Conservation (phyloP, 2,888 invertebrate genomes). For the Drosophila quinaria region DNA sequence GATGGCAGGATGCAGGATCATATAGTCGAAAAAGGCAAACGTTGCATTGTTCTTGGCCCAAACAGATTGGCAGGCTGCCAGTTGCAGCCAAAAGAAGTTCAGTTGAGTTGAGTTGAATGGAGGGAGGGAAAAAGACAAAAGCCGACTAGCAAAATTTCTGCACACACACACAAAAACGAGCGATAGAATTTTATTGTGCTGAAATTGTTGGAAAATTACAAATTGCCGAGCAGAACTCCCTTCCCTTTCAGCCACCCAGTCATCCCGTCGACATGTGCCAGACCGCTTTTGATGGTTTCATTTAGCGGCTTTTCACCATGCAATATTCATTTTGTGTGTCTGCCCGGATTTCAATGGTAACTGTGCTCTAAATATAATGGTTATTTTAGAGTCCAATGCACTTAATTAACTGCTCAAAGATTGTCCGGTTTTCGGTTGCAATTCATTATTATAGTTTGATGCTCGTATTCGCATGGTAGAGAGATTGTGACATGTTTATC, state of each 20-base stretch:
- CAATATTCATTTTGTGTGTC: conserved; percentile 3
- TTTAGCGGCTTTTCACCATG: conserved; percentile 35
- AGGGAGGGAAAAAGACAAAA: conserved; percentile 39
- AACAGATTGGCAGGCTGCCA: conserved; percentile 69
- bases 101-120: not conserved
- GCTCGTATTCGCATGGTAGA: not conserved
- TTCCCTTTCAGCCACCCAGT: not conserved
- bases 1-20: conserved; percentile 56
- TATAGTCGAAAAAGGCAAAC: conserved; percentile 38
- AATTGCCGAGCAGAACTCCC: conserved; percentile 44
- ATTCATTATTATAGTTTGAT: conserved; percentile 1
- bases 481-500: conserved; percentile 34
- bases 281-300: conserved; percentile 27
- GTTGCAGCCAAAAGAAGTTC: conserved; percentile 30
- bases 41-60: conserved; percentile 32
- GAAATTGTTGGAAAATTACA: conserved; percentile 71
- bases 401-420: conserved; percentile 40
- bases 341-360: conserved; percentile 4
- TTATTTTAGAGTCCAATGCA: conserved; percentile 36
- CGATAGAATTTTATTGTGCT: conserved; percentile 70
- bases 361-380: conserved; percentile 6
- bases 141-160: conserved; percentile 37
- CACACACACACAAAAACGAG: conserved; percentile 24
- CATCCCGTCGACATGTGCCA: conserved; percentile 22
- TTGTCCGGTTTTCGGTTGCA: conserved; percentile 4